phyloP scores from a whole-genome alignment of 2,113 vertebrate species.

The Dermatemys mawii region DNA sequence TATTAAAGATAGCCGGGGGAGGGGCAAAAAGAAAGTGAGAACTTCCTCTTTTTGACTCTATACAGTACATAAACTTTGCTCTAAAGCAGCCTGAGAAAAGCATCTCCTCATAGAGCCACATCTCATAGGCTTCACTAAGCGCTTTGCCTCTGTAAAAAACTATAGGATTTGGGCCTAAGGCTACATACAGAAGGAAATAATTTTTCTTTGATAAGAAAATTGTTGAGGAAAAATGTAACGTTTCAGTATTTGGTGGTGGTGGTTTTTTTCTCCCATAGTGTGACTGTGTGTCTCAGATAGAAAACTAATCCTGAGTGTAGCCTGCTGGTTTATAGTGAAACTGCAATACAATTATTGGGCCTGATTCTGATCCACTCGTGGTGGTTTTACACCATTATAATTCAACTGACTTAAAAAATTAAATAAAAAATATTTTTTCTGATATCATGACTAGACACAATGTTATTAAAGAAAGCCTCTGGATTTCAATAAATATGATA shows the following conservation, averaged over 20 bases:
- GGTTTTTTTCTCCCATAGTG: neutral
- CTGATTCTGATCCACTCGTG: neutral
- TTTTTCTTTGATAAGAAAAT: neutral
- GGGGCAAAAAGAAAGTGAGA: too few relatives aligned
- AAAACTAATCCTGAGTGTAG: neutral
- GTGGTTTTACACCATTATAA: neutral
- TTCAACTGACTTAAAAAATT: neutral
- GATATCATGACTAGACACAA: neutral
- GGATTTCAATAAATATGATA: neutral
- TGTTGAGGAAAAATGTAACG: neutral
- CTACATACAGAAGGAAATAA: neutral
- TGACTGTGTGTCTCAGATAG: neutral
- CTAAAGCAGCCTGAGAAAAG: neutral
- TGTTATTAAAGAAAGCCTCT: neutral
- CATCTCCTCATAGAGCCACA: neutral
- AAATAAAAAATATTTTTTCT: too few relatives aligned
- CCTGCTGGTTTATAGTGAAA: neutral
- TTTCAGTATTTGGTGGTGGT: too few relatives aligned
- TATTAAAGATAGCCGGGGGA: too few relatives aligned
- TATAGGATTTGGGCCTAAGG: neutral
- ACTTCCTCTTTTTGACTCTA: neutral
- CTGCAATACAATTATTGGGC: neutral
- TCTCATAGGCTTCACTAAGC: neutral
- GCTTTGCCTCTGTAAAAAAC: neutral
- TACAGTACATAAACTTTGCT: neutral